Evolutionary conservation across 2,113 vertebrate genomes (phyloP).

Genomic region (Entosphenus tridentatus): DNA sequence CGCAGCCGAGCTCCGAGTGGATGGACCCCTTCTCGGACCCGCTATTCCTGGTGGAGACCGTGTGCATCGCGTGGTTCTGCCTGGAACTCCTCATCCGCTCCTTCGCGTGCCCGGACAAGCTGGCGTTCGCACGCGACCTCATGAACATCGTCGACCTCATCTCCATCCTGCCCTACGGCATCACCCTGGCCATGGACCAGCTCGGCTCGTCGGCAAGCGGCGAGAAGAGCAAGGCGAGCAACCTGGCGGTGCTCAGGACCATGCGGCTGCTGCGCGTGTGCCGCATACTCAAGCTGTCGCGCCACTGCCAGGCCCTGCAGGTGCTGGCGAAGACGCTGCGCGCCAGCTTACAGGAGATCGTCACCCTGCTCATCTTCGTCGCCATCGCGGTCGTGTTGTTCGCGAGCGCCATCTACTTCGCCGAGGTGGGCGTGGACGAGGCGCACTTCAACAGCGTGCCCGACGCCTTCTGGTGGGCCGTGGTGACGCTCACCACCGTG

Average conservation of each 20-base stretch:
- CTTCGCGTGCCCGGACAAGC: not conserved
- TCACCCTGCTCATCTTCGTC: not conserved
- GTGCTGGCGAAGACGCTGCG: slow-evolving; percentile 2
- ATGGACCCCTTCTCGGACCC: not conserved
- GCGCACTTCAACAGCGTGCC: not conserved
- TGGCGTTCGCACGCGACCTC: not conserved
- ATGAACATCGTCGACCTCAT: not conserved
- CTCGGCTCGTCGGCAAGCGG: not conserved
- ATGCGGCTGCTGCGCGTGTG: not conserved
- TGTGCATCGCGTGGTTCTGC: slow-evolving; percentile 1
- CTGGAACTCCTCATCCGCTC: not conserved
- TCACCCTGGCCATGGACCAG: not conserved
- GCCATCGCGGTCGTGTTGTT: not conserved
- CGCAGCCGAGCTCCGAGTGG: too few species aligned
- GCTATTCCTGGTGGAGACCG: slow-evolving; percentile 3
- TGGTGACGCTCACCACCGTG: slow-evolving; percentile 1
- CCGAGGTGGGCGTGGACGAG: not conserved
- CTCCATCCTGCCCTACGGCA: not conserved
- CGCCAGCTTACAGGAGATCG: not conserved
- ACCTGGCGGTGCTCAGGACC: not conserved
- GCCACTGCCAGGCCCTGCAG: not conserved
- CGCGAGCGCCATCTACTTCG: not conserved
- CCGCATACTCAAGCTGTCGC: not conserved
- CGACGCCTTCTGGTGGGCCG: slow-evolving; percentile 1
- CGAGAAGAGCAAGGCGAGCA: not conserved